These are phyloP conservation scores for Syngnathus scovelli DNA, from an alignment of 2,113 vertebrate species.

Conservation along the genomic window DNA sequence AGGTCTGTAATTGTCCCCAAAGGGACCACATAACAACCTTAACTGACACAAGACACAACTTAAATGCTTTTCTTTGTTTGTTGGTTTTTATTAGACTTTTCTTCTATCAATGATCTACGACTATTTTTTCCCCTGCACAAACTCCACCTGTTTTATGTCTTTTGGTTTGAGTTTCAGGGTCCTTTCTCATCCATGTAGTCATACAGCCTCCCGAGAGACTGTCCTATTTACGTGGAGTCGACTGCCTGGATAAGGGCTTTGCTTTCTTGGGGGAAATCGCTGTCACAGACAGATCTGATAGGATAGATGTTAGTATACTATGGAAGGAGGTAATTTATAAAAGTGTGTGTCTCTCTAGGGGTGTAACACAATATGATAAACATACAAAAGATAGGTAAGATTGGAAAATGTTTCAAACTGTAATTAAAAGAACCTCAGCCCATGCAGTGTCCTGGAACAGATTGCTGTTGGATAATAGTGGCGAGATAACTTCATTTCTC, in stretches of 20 bases:
- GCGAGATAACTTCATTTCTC: constrained; percentile 51
- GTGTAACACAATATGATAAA: background rate
- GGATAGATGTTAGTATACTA: background rate
- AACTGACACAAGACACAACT: constrained; percentile 35
- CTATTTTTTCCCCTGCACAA: background rate
- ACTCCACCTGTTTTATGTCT: background rate
- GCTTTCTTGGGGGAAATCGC: constrained; percentile 14
- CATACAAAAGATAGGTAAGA: constrained; percentile 3
- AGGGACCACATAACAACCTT: constrained; percentile 54
- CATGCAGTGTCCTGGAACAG: constrained; percentile 14
- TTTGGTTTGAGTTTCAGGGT: constrained; percentile 25
- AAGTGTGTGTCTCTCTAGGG: background rate
- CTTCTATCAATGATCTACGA: constrained; percentile 21
- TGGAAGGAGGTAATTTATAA: constrained; percentile 1
- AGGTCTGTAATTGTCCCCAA: constrained; percentile 63
- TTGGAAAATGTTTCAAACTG: constrained; percentile 20
- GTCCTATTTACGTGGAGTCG: constrained; percentile 26
- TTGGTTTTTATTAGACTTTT: constrained; percentile 21
- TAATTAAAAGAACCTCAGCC: constrained; percentile 14
- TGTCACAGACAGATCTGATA: constrained; percentile 2
- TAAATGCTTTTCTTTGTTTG: constrained; percentile 18
- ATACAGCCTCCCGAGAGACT: constrained; percentile 27
- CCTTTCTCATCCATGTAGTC: constrained; percentile 21
- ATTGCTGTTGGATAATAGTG: constrained; percentile 19
- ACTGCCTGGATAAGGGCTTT: constrained; percentile 28